A percentile compares a stretch with the other conserved stretches of the same genome.
Evolutionary conservation across 2,113 vertebrate genomes (phyloP).

Genomic region (Cryptomyrus ogoouensis): DNA sequence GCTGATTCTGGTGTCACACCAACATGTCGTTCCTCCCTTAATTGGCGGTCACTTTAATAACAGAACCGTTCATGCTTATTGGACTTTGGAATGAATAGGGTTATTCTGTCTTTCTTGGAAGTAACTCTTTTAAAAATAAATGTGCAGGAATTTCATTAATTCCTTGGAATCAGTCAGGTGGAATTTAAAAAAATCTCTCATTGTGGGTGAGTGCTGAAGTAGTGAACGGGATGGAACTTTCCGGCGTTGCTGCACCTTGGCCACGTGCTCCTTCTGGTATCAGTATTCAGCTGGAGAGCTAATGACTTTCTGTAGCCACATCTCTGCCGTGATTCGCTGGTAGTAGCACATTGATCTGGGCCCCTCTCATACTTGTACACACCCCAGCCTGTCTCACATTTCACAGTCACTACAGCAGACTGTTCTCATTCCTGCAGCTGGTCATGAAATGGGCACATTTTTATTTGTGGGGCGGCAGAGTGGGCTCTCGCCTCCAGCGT

Average conservation of each 20-base stretch:
- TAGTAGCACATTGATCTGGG: not conserved
- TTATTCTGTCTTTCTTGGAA: not conserved
- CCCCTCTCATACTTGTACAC: not conserved
- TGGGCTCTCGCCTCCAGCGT: not conserved
- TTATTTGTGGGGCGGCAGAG: not conserved
- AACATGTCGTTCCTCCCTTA: conserved; percentile 29
- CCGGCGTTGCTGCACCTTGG: not conserved
- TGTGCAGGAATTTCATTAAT: not conserved
- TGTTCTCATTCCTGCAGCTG: not conserved
- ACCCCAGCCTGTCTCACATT: not conserved
- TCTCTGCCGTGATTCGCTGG: not conserved
- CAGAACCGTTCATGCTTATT: conserved; percentile 39
- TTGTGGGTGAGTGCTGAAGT: not conserved
- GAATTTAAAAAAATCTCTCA: not conserved
- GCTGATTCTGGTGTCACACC: conserved; percentile 4
- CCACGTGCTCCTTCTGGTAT: not conserved
- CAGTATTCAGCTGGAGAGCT: not conserved
- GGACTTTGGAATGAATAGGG: conserved; percentile 3
- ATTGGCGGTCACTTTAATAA: conserved; percentile 44
- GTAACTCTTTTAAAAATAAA: conserved; percentile 3
- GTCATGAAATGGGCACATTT: not conserved
- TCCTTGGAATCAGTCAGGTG: not conserved
- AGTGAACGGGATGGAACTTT: not conserved
- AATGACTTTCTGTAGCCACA: not conserved
- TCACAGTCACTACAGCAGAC: not conserved